Percentiles rank a stretch among this genome's conserved stretches.
phyloP scores from a whole-genome alignment of 2,888 invertebrate genomes.

The Drosophila suboccidentalis region DNA sequence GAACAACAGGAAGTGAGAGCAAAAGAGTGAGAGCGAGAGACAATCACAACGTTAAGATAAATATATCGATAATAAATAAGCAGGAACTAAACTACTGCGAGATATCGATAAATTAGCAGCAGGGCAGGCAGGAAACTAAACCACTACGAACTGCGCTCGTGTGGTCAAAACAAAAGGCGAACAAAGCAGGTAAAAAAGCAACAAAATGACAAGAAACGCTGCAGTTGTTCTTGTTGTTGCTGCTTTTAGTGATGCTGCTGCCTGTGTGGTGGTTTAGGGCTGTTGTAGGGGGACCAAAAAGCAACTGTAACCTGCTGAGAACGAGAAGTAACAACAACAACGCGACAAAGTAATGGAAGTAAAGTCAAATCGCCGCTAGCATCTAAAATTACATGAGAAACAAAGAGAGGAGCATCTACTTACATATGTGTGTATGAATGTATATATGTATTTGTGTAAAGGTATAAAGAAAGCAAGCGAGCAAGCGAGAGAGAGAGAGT shows the following conservation, averaged over 20 bases:
- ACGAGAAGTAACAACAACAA: conserved; percentile 34
- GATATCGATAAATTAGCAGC: conserved; percentile 53
- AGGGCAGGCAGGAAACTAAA: conserved; percentile 49
- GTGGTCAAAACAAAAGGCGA: conserved; percentile 58
- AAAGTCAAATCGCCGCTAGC: conserved; percentile 25
- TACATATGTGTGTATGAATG: not conserved
- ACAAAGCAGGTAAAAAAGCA: conserved; percentile 49
- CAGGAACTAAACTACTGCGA: not conserved
- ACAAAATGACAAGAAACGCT: conserved; percentile 17
- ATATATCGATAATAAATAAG: conserved; percentile 61
- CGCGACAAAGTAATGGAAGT: conserved; percentile 66
- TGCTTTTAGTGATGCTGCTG: conserved; percentile 33
- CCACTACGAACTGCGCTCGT: conserved; percentile 34
- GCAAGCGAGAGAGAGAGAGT: conserved; percentile 30
- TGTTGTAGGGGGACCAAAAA: too few species aligned
- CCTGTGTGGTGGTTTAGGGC: conserved; percentile 3
- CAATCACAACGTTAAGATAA: conserved; percentile 53
- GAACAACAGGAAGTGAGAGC: conserved; percentile 60
- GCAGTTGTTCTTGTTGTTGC: conserved; percentile 18
- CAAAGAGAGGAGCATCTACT: conserved; percentile 21
- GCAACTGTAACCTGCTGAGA: conserved; percentile 60
- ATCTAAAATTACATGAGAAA: conserved; percentile 64
- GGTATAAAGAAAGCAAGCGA: conserved; percentile 27
- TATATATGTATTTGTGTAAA: conserved; percentile 1
- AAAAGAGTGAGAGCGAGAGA: conserved; percentile 12